Evolutionary conservation across 2,797 vertebrate genomes (phyloP), one percentile per base, ranked within the genome.

Genomic region (Cygnus olor): DNA sequence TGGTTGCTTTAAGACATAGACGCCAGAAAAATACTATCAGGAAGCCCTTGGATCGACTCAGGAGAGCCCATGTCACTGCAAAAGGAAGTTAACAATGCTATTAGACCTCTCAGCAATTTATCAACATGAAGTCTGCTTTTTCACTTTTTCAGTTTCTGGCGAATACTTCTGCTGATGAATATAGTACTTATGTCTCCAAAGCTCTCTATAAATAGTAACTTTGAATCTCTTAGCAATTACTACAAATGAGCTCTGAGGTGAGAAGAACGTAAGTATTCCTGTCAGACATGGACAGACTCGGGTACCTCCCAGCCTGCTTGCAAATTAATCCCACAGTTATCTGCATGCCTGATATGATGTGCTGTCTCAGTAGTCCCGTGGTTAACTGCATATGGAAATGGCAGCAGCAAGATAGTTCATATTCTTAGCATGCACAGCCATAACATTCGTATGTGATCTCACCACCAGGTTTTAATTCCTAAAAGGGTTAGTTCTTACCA

Each of bases 1-100:
- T 32, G 51, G 87, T 77, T 80, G 78, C 63, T 95, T 36, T 12
- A 70, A 77, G 65, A 10, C 44, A 11, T 0, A 40, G 54, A 44
- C 71, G 69, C 82, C 92, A 96, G 87, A 73, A 72, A 85, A 85
- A 86, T 93, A 47, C 49, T 74, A 74, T n/a, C 44, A 68, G 69
- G 88, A 93, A 94, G 85, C 77, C 63, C 80, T 81, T 40, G 74
- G 88, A 85, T 72, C 40, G 36, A 28, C 89, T 51, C 57, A 38
- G 86, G 89, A 90, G 88, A 79, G 44, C 36, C 85, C 18, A 2
- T 72, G 78, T 45, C 85, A 66, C 60, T 83, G 89, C 74, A 53
- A 30, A 72, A 65, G 85, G 82, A 90, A 94, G 85, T 40, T 57
- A 91, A 34, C 80, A 34, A 9, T 18, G 85, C 69, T 40, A 28